Evolutionary conservation across 2,797 vertebrate genomes (phyloP).

Genomic region (Erpetoichthys calabaricus): DNA sequence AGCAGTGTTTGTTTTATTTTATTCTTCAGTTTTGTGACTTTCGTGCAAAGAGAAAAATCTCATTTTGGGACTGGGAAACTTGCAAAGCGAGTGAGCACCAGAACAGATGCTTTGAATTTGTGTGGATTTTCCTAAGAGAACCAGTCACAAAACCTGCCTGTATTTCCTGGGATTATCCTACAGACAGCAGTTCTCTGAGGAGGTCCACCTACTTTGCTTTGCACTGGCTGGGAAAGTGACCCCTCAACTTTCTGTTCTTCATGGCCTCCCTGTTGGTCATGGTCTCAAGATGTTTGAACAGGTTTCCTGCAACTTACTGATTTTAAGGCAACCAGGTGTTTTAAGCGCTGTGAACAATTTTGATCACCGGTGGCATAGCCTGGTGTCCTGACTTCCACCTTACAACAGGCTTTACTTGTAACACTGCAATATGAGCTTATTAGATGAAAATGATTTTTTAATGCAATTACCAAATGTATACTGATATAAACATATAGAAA

Average conservation of each 20-base stretch:
- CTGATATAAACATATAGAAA: too few relatives aligned
- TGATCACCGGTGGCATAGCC: too few relatives aligned
- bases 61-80: constrained; percentile 49
- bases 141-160: constrained; percentile 34
- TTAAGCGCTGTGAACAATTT: too few relatives aligned
- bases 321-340: too few relatives aligned
- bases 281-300: constrained; percentile 20
- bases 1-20: constrained; percentile 53
- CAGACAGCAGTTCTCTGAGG: constrained; percentile 50
- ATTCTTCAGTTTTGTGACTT: constrained; percentile 34
- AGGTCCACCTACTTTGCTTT: constrained; percentile 45
- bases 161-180: constrained; percentile 59
- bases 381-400: too few relatives aligned
- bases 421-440: too few relatives aligned
- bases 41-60: constrained; percentile 49
- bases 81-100: constrained; percentile 29
- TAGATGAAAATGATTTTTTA: too few relatives aligned
- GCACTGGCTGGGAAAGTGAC: constrained; percentile 56
- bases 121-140: constrained; percentile 38
- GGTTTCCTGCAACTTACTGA: too few relatives aligned
- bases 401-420: too few relatives aligned
- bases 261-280: constrained; percentile 22
- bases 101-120: constrained; percentile 62
- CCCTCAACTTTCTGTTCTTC: constrained; percentile 41
- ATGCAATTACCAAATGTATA: too few relatives aligned